Evolutionary conservation across 2,113 vertebrate species (phyloP), one percentile per base, ranked within the genome.

Genomic region (Pampusana beccarii): DNA sequence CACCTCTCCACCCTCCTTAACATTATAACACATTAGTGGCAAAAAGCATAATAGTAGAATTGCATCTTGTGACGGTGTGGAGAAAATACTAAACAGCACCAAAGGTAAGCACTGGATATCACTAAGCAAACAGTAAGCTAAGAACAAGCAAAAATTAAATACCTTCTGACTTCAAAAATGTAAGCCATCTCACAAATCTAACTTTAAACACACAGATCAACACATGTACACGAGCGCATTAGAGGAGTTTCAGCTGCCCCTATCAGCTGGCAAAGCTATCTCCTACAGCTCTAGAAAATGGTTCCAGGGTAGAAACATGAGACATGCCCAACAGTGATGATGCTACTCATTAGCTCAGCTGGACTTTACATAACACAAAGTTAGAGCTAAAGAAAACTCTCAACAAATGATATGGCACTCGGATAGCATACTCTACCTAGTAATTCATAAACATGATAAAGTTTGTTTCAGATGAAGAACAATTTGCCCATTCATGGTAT

Each of bases 1-100:
- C 10, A 44, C 4, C 31, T 9, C 9, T 2, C 10, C 8, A 2
- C 13, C 26, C 33, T 7, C 44, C 44, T 11, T 2, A 1, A n/a
- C 21, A 51, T 25, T 44, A 51, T 20, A 60, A 69, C 31, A 31
- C 8, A 56, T 54, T 50, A 48, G 46, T 60, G 38, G 10, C 60
- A 58, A 65, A 58, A 66, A 34, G 4, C 21, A 26, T 46, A n/a
- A 54, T 17, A 66, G 19, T 5, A 60, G 53, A 65, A 44, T 17
- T 13, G 19, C 11, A 40, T 23, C n/a, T 66, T 74, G 34, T 48
- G 48, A 56, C 54, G 42, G 13, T 16, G 31, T 50, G 50, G 48
- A n/a, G 11, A 61, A 70, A n/a, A 29, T 25, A 48, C 19, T 48
- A 54, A 69, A 12, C 48, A 80, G 17, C 14, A 69, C 46, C 46